These are phyloP conservation scores for Halcyon chelicuti DNA, from an alignment of 2,797 vertebrate genomes.

Conservation along the genomic window DNA sequence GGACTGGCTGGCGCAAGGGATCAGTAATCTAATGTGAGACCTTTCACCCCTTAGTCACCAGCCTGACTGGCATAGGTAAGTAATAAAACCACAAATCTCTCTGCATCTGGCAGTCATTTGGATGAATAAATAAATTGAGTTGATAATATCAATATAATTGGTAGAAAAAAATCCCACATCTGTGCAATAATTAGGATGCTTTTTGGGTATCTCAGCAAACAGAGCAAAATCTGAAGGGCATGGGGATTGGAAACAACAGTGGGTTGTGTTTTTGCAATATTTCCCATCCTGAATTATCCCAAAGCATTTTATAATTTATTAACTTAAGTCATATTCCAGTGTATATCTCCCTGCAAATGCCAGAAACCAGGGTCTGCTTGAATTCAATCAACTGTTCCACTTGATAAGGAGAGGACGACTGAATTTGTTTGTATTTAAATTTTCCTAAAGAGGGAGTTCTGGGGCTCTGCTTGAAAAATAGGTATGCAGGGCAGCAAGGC, in stretches of 20 bases:
- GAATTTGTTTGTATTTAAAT: slow-evolving; percentile 37
- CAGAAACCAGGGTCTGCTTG: not conserved
- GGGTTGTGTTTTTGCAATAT: not conserved
- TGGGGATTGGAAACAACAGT: not conserved
- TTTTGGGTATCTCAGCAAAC: slow-evolving; percentile 23
- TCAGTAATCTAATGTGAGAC: not conserved
- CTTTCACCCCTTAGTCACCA: not conserved
- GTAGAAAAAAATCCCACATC: not conserved
- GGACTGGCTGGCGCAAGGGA: not conserved
- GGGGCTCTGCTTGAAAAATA: slow-evolving; percentile 38
- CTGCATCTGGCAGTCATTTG: slow-evolving; percentile 18
- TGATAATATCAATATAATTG: slow-evolving; percentile 28
- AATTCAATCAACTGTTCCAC: not conserved
- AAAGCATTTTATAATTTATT: slow-evolving; percentile 12
- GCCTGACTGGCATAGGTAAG: not conserved
- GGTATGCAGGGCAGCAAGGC: not conserved
- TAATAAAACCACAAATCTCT: slow-evolving; percentile 13
- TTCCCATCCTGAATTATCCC: not conserved
- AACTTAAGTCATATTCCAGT: not conserved
- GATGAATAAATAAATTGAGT: slow-evolving; percentile 16
- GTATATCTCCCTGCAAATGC: not conserved
- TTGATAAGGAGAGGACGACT: not conserved
- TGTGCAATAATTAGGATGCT: slow-evolving; percentile 16
- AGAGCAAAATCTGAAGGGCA: slow-evolving; percentile 4
- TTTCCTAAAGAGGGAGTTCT: slow-evolving; percentile 61